phyloP scores from a whole-genome alignment of 2,888 invertebrate genomes.

The Agrochola macilenta region DNA sequence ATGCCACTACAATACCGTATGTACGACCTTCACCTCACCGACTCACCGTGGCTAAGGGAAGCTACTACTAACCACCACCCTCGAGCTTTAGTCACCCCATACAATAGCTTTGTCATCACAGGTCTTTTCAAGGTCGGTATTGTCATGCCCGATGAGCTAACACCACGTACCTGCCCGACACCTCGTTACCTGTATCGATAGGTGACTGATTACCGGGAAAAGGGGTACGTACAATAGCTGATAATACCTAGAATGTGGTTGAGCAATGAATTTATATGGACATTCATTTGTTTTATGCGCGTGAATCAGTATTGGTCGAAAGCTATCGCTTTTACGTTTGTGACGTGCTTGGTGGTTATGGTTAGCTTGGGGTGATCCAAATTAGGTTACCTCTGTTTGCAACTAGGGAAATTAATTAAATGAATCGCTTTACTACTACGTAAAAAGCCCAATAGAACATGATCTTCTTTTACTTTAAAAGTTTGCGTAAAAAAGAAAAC shows the following conservation, averaged over 20 bases:
- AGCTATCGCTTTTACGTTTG: conserved; percentile 9
- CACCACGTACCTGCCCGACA: conserved; percentile 33
- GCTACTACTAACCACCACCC: conserved; percentile 80
- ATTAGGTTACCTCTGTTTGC: neutral
- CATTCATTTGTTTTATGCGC: conserved; percentile 20
- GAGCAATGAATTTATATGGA: conserved; percentile 26
- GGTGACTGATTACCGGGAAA: conserved; percentile 61
- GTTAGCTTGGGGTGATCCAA: neutral
- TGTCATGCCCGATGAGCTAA: conserved; percentile 61
- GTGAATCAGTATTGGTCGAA: conserved; percentile 44
- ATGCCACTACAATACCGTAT: conserved; percentile 72
- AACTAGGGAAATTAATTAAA: neutral
- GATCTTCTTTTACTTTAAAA: neutral
- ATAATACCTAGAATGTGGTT: conserved; percentile 39
- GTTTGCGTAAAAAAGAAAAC: neutral
- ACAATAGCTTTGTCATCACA: conserved; percentile 87
- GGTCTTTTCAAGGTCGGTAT: conserved; percentile 78
- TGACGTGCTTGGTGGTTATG: neutral
- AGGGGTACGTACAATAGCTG: conserved; percentile 40
- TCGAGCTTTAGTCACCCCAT: conserved; percentile 83
- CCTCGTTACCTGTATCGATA: conserved; percentile 44
- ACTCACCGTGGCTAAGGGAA: conserved; percentile 65
- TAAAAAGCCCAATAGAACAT: neutral
- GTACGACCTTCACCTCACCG: conserved; percentile 67
- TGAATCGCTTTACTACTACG: neutral